Evolutionary conservation across 2,113 vertebrate species (phyloP).

Genomic region (Actenoides hombroni): DNA sequence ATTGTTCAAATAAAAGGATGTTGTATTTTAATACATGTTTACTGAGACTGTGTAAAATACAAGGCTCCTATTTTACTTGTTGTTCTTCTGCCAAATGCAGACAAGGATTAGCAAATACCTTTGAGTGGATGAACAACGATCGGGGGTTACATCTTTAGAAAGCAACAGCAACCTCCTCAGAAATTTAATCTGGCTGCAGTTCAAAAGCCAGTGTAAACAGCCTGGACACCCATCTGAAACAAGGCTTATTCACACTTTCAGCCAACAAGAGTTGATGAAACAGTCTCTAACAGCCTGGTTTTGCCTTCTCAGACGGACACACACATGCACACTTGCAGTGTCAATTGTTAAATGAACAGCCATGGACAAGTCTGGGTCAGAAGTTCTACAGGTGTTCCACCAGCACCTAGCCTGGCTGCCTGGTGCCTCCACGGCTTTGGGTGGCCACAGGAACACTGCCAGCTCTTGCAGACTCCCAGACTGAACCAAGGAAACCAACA

Average conservation of each 20-base stretch:
- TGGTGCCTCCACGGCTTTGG: not conserved
- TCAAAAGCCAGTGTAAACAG: slow-evolving; percentile 20
- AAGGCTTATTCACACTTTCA: not conserved
- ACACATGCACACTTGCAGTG: not conserved
- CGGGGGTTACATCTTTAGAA: not conserved
- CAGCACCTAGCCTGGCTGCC: not conserved
- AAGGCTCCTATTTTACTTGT: not conserved
- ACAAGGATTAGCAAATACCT: slow-evolving; percentile 8
- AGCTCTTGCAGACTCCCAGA: not conserved
- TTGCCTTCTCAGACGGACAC: not conserved
- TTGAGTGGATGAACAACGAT: not conserved
- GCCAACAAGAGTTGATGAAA: slow-evolving; percentile 1
- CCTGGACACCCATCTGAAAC: not conserved
- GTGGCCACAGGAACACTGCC: not conserved
- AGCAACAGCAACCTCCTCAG: not conserved
- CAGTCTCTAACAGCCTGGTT: not conserved
- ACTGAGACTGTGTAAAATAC: not conserved
- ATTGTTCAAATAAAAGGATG: slow-evolving; percentile 58
- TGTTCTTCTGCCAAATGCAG: not conserved
- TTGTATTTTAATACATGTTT: not conserved
- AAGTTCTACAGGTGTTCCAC: not conserved
- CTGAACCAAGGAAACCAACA: not conserved
- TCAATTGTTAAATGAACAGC: not conserved
- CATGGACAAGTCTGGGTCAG: not conserved
- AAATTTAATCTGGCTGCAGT: not conserved